A percentile compares a stretch with the other conserved stretches of the same genome.
Evolutionary conservation across 2,797 vertebrate genomes (phyloP).

Genomic region (Melanotaenia pygmaea): DNA sequence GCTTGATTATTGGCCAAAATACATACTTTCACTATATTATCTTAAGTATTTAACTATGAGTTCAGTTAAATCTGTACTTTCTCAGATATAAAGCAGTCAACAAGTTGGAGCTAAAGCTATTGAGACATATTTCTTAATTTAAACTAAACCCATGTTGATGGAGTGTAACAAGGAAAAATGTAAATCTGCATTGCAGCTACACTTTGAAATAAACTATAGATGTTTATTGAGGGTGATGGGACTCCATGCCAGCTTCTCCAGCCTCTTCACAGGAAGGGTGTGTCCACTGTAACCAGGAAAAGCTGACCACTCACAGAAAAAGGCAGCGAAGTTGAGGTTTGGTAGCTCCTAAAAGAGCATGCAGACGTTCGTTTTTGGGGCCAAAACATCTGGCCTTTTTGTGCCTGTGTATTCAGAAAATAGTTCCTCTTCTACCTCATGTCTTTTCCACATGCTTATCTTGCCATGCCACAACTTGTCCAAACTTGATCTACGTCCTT

Average conservation of each 20-base stretch:
- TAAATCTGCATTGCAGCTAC: constrained; percentile 20
- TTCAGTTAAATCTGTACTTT: constrained; percentile 12
- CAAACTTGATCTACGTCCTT: constrained; percentile 1
- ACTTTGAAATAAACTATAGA: constrained; percentile 23
- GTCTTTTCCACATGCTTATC: constrained; percentile 12
- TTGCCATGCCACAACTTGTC: neutral
- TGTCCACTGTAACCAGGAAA: constrained; percentile 50
- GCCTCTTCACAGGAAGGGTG: constrained; percentile 75
- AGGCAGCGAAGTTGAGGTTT: constrained; percentile 61
- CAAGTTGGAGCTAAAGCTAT: neutral
- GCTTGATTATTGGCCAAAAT: constrained; percentile 7
- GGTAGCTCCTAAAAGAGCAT: constrained; percentile 52
- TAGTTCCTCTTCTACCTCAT: constrained; percentile 12
- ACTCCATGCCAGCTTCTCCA: constrained; percentile 47
- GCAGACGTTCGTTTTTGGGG: constrained; percentile 49
- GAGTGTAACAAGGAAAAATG: neutral
- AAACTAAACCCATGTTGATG: neutral
- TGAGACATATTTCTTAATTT: constrained; percentile 10
- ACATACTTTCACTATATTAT: constrained; percentile 13
- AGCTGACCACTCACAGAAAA: constrained; percentile 69
- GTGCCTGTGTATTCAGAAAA: constrained; percentile 17
- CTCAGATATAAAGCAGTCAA: neutral
- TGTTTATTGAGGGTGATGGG: constrained; percentile 49
- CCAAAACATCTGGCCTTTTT: constrained; percentile 46
- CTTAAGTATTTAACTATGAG: neutral